Evolutionary conservation across 1,140 invertebrate species (phyloP).

Genomic region (Brachionus sp.): DNA sequence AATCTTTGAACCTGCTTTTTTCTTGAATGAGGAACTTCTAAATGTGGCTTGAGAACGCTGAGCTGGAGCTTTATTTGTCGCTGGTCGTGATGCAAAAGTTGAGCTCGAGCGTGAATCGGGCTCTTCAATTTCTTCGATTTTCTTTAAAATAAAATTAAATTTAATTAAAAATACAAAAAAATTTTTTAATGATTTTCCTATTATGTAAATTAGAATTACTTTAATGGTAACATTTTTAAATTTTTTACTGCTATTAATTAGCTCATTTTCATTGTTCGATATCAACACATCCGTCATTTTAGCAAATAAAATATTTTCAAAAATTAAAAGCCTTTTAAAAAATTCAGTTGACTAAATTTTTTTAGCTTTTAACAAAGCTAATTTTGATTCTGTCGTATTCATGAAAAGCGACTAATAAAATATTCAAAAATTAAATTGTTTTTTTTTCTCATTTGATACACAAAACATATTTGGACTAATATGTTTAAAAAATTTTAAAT

Average conservation of each 20-base stretch:
- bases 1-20: conserved; percentile 7
- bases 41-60: conserved; percentile 42
- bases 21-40: conserved; percentile 29
- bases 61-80: conserved; percentile 20
- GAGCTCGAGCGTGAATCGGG: conserved; percentile 8
- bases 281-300: conserved; percentile 14
- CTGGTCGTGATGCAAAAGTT: conserved; percentile 2
- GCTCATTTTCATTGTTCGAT: background rate
- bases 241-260: conserved; percentile 18
- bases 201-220: background rate
- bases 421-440: background rate
- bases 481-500: background rate
- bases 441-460: background rate
- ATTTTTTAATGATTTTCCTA: background rate
- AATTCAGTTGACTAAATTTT: background rate
- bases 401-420: background rate
- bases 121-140: conserved; percentile 34
- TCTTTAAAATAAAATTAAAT: background rate
- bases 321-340: background rate
- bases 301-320: background rate
- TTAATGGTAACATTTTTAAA: conserved; percentile 22
- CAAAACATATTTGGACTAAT: conserved; percentile 3
- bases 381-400: background rate
- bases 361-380: background rate
- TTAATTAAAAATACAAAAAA: background rate